A percentile compares a stretch with the other conserved stretches of the same genome.
Evolutionary conservation across 1,140 invertebrate species (phyloP).

Genomic region (Bombus consobrinus): DNA sequence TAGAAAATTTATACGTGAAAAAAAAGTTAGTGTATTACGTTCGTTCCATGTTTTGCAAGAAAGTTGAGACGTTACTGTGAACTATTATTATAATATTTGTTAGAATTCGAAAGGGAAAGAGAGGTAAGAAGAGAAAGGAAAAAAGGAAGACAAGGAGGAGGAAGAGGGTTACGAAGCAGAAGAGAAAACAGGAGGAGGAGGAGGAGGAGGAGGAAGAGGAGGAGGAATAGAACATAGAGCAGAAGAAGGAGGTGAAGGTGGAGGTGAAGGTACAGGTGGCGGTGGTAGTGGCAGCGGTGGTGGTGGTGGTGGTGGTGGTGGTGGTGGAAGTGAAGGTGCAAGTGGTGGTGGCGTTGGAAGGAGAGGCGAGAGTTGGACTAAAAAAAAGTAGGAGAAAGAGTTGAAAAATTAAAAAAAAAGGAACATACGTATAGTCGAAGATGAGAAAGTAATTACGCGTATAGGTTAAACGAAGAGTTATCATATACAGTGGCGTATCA

Average conservation of each 20-base stretch:
- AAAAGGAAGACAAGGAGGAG: background rate
- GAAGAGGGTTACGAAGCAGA: background rate
- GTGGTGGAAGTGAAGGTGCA: background rate
- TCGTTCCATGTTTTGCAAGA: background rate
- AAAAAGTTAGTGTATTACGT: too few relatives aligned
- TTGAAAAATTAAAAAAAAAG: background rate
- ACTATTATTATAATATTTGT: background rate
- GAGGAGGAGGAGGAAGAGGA: background rate
- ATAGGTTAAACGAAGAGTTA: background rate
- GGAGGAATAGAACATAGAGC: background rate
- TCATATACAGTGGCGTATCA: background rate
- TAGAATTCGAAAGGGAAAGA: too few relatives aligned
- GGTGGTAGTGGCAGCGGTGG: background rate
- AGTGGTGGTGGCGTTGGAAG: background rate
- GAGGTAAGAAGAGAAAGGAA: conserved; percentile 12
- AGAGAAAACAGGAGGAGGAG: background rate
- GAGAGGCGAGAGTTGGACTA: background rate
- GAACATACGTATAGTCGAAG: background rate
- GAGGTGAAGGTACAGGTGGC: background rate
- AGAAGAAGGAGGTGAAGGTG: background rate
- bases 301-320: background rate
- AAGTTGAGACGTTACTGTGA: too few relatives aligned
- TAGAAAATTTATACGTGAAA: background rate
- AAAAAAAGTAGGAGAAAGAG: background rate
- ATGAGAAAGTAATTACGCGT: background rate